Conservation (phyloP, 2,888 invertebrate species). For the Suillia variegata region DNA sequence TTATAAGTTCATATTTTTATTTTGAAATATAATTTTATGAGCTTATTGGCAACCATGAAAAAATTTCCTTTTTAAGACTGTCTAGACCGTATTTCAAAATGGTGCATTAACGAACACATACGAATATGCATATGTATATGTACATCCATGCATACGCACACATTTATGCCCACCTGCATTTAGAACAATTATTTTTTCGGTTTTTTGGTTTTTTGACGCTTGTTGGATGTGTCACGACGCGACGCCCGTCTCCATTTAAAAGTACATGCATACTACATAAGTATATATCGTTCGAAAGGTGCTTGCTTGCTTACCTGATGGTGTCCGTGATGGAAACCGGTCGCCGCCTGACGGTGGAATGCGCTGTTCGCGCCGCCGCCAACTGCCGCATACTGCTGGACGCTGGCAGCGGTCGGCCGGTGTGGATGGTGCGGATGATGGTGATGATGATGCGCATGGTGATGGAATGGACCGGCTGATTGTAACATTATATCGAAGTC, state of each 20-base stretch:
- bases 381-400: conserved; percentile 48
- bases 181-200: no score
- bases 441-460: conserved; percentile 42
- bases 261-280: background rate
- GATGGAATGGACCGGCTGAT: conserved; percentile 56
- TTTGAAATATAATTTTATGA: no score
- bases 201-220: no score
- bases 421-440: conserved; percentile 21
- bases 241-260: background rate
- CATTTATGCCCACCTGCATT: background rate
- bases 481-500: conserved; percentile 59
- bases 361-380: conserved; percentile 55
- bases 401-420: conserved; percentile 34
- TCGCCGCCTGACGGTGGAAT: conserved; percentile 52
- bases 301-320: conserved; percentile 46
- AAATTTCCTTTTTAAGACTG: no score
- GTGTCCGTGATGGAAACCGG: conserved; percentile 56
- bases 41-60: no score
- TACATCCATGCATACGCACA: background rate
- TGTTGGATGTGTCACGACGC: no score
- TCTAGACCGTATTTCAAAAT: no score
- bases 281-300: background rate
- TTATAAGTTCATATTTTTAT: no score
- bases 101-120: background rate
- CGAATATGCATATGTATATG: no score